Evolutionary conservation across 2,113 vertebrate species (phyloP), one percentile per base, ranked within the genome.

Genomic region (Vireo altiloquus): DNA sequence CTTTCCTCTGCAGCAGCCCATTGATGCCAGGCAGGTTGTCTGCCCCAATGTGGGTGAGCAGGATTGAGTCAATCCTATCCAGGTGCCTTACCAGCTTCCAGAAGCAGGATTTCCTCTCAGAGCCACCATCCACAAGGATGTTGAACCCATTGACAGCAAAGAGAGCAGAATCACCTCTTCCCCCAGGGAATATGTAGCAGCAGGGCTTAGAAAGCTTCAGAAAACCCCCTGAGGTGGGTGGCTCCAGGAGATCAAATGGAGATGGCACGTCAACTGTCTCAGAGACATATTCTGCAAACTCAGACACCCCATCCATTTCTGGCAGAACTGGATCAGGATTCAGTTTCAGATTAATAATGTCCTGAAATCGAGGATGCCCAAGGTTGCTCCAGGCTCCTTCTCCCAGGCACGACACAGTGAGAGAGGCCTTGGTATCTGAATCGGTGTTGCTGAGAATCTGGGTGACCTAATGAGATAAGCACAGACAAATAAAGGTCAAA

Each of bases 111-210:
- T 98, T 99, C 53, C 98, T 98, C 49, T 99, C 99, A 3, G 99
- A 99, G 61, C 99, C 99, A 42, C 99, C 99, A 16, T 99, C 99
- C 57, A 99, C 98, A 76, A 99, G 98, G 96, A 99, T 99, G 90
- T 99, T 99, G 97, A 99, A 99, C 33, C 99, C 99, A 21, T 99
- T 99, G 74, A 99, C 99, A 14, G 99, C 99, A 75, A 99, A 99
- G 70, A 99, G 98, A 60, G 99, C 99, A 6, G 99, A 99, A 96
- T 99, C 99, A 18, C 99, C 99, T 25, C 99, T 98, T 82, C 99
- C 99, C 33, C 99, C 99, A 10, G 99, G 99, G 91, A 99, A 99
- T 94, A 99, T 99, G 94, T 99, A 99, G 97, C 99, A 99, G 97
- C 99, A 99, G 74, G 99, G 99, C 82, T 99, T 99, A 83, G 99